These are phyloP conservation scores for Elgaria multicarinata DNA, from an alignment of 2,113 vertebrate species.

Conservation along the genomic window DNA sequence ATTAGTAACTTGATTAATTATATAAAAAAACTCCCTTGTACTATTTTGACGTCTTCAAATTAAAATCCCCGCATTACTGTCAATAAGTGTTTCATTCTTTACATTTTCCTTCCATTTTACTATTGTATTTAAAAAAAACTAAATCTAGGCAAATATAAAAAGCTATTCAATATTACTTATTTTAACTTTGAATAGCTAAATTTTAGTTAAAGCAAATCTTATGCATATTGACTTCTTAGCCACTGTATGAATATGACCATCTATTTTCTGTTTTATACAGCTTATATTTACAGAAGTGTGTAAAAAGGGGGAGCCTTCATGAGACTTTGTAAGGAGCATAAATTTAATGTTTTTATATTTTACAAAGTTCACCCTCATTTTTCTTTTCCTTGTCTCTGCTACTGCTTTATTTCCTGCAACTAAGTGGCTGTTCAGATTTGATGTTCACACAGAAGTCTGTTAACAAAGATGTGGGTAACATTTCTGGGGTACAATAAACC, in stretches of 20 bases:
- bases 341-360: background rate
- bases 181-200: slow-evolving; percentile 68
- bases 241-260: slow-evolving; percentile 25
- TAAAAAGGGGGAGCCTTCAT: background rate
- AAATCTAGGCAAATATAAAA: slow-evolving; percentile 65
- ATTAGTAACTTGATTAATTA: slow-evolving; percentile 71
- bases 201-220: slow-evolving; percentile 65
- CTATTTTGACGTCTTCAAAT: slow-evolving; percentile 58
- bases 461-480: background rate
- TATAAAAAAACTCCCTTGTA: slow-evolving; percentile 54
- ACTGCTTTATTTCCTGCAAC: background rate
- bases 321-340: background rate
- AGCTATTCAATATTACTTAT: slow-evolving; percentile 73
- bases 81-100: slow-evolving; percentile 60
- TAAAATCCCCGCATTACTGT: slow-evolving; percentile 60
- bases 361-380: background rate
- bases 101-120: slow-evolving; percentile 63
- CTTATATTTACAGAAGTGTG: background rate
- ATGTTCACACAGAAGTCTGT: background rate
- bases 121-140: slow-evolving; percentile 61
- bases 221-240: slow-evolving; percentile 48
- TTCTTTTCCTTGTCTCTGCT: background rate
- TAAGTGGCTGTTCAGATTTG: background rate
- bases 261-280: background rate
- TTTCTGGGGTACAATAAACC: background rate